Conservation (phyloP, 2,113 vertebrate genomes). For the Ifrita kowaldi region DNA sequence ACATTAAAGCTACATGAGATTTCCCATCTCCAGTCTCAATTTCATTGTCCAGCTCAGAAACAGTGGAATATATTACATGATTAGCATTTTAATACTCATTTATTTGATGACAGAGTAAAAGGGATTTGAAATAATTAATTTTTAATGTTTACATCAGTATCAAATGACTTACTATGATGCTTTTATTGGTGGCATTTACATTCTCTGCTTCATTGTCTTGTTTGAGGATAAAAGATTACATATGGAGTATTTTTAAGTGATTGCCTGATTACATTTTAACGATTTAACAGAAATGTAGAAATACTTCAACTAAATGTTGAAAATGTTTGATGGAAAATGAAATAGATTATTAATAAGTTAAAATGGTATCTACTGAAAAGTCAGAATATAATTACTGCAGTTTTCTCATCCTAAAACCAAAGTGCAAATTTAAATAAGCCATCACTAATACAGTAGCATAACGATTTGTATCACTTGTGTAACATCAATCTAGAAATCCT, state of each 20-base stretch:
- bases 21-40: neutral
- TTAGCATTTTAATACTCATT: neutral
- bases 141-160: neutral
- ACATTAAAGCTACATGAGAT: neutral
- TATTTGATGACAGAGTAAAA: neutral
- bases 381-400: neutral
- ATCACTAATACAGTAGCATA: neutral
- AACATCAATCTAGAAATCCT: neutral
- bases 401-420: neutral
- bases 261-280: conserved; percentile 25
- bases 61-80: neutral
- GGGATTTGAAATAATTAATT: neutral
- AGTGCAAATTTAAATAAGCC: neutral
- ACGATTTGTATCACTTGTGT: neutral
- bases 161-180: neutral
- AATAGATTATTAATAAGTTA: neutral
- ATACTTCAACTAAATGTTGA: neutral
- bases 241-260: neutral
- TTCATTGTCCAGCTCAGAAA: neutral
- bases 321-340: conserved; percentile 1
- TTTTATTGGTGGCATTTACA: neutral
- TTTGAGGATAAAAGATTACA: neutral
- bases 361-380: neutral
- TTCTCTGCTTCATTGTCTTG: neutral
- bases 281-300: neutral